These are phyloP conservation scores for Clitarchus hookeri DNA, from an alignment of 2,888 invertebrate species.

Conservation along the genomic window DNA sequence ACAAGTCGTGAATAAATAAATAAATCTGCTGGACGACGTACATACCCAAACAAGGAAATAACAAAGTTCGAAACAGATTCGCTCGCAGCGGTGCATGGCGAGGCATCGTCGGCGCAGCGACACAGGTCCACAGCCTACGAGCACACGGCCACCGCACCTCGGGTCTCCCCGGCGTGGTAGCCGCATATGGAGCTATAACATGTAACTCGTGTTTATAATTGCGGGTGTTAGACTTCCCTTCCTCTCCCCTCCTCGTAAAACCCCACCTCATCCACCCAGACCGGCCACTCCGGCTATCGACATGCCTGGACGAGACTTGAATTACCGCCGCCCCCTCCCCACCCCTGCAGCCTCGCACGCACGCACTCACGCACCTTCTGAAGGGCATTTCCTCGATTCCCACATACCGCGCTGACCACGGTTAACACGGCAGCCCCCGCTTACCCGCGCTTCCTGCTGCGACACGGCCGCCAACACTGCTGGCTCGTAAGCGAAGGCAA, in stretches of 20 bases:
- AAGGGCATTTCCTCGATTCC: not conserved
- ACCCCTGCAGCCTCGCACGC: not conserved
- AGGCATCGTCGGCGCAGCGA: no score
- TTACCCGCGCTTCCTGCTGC: not conserved
- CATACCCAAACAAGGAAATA: no score
- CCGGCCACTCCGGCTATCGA: not conserved
- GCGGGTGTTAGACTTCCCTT: not conserved
- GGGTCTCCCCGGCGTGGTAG: not conserved
- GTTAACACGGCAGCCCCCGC: not conserved
- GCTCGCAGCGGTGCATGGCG: no score
- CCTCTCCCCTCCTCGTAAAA: not conserved
- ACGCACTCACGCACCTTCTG: not conserved
- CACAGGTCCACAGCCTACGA: not conserved
- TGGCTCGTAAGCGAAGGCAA: no score
- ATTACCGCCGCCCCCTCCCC: not conserved
- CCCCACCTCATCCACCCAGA: not conserved
- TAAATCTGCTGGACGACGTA: no score
- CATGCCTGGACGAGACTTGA: not conserved
- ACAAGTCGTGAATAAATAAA: no score
- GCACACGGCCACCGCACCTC: not conserved
- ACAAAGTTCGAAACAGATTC: no score
- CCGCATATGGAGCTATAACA: not conserved
- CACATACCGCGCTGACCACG: not conserved
- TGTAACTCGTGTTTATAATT: constrained; percentile 14
- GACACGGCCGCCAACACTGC: not conserved